phyloP scores from a whole-genome alignment of 2,797 vertebrate genomes.

The Acipenser oxyrinchus region DNA sequence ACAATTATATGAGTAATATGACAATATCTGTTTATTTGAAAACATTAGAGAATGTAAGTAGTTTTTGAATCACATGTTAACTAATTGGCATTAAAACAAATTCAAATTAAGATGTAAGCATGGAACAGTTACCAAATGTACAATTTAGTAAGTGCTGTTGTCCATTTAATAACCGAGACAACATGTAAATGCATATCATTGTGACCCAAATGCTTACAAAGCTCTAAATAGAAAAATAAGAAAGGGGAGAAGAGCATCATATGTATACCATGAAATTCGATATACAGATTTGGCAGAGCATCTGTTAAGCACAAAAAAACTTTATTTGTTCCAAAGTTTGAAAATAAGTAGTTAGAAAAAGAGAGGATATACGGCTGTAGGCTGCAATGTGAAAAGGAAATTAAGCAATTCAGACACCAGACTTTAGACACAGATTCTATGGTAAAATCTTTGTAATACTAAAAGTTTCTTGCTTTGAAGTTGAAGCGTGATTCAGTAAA shows the following conservation, averaged over 20 bases:
- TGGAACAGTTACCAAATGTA: too few species aligned
- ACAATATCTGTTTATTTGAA: not conserved
- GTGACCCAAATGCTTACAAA: too few species aligned
- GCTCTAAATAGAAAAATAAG: not conserved
- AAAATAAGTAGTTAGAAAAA: constrained; percentile 26
- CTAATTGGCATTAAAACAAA: too few species aligned
- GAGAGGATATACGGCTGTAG: constrained; percentile 50
- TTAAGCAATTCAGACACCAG: constrained; percentile 53
- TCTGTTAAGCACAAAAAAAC: constrained; percentile 23
- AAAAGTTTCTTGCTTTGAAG: constrained; percentile 49
- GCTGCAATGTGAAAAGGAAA: constrained; percentile 69
- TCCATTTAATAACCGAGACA: too few species aligned
- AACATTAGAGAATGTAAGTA: too few species aligned
- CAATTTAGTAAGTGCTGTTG: too few species aligned
- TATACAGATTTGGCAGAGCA: constrained; percentile 34
- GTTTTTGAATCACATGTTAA: too few species aligned
- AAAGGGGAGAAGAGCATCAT: constrained; percentile 18
- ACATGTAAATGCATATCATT: too few species aligned
- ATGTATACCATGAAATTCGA: constrained; percentile 31
- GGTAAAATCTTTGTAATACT: constrained; percentile 46
- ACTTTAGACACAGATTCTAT: constrained; percentile 46
- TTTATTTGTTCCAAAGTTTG: constrained; percentile 14
- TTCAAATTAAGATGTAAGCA: too few species aligned
- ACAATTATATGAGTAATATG: not conserved
- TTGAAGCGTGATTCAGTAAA: constrained; percentile 41